phyloP scores from a whole-genome alignment of 1,140 invertebrate species.

The Nasonia vitripennis region DNA sequence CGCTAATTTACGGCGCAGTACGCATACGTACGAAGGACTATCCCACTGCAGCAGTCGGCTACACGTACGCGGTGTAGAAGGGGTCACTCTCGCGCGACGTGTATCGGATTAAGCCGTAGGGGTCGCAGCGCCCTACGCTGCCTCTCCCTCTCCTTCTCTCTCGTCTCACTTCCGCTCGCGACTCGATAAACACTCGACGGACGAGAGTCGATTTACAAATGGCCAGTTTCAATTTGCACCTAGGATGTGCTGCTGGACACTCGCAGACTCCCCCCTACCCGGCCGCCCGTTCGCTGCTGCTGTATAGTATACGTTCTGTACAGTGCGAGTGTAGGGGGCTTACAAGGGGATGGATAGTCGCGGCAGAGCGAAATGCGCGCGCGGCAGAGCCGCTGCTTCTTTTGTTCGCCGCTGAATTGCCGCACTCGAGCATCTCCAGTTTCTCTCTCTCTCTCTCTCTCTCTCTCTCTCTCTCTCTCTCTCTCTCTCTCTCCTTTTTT shows the following conservation, averaged over 20 bases:
- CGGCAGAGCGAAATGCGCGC: neutral
- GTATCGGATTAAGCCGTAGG: conserved; percentile 33
- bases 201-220: conserved; percentile 64
- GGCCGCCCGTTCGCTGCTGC: neutral
- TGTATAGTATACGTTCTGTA: neutral
- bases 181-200: conserved; percentile 60
- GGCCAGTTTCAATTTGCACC: conserved; percentile 61
- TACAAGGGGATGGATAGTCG: neutral
- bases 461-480: no score
- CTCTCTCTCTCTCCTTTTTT: neutral
- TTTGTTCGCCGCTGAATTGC: conserved; percentile 29
- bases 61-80: neutral
- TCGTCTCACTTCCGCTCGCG: conserved; percentile 52
- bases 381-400: neutral
- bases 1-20: conserved; percentile 21
- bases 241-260: conserved; percentile 25
- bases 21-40: neutral
- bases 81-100: neutral
- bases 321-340: neutral
- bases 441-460: neutral
- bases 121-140: neutral
- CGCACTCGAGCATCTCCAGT: neutral
- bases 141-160: neutral
- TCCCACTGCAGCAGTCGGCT: neutral
- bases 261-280: neutral